These are phyloP conservation scores for Hypotaenidia okinawae DNA, from an alignment of 2,797 vertebrate genomes.

Conservation along the genomic window DNA sequence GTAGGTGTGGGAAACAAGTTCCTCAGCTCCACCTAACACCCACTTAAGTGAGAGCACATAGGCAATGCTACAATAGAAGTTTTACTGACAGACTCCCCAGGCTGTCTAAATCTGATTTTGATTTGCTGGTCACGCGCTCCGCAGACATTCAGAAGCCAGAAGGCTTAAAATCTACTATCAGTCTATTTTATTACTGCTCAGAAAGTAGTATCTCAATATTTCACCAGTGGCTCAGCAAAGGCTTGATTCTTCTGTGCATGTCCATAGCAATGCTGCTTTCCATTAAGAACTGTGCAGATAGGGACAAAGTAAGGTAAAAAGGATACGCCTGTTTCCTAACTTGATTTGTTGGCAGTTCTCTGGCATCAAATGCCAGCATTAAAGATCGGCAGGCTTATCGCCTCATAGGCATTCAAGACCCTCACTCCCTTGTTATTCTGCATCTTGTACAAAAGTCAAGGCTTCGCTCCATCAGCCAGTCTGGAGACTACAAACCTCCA, in stretches of 20 bases:
- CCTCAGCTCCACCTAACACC: neutral
- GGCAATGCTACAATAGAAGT: neutral
- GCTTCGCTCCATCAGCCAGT: neutral
- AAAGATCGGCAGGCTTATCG: neutral
- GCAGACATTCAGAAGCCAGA: neutral
- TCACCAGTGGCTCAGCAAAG: neutral
- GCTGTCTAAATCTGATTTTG: conserved; percentile 24
- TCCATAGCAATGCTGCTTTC: neutral
- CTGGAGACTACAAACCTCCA: neutral
- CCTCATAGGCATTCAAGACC: neutral
- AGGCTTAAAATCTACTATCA: conserved; percentile 12
- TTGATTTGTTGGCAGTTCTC: neutral
- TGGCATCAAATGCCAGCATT: conserved; percentile 1
- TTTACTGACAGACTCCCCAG: conserved; percentile 28
- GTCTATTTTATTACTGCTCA: conserved; percentile 35
- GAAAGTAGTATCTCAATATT: neutral
- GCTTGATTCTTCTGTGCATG: neutral
- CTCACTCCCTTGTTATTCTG: neutral
- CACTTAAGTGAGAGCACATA: neutral
- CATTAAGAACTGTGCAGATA: neutral
- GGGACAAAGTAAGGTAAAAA: neutral
- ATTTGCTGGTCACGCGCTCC: neutral
- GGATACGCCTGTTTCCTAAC: neutral
- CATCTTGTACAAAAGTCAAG: neutral
- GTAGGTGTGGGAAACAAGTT: neutral